Evolutionary conservation across 2,797 vertebrate species (phyloP).

Genomic region (Hippoglossus hippoglossus): DNA sequence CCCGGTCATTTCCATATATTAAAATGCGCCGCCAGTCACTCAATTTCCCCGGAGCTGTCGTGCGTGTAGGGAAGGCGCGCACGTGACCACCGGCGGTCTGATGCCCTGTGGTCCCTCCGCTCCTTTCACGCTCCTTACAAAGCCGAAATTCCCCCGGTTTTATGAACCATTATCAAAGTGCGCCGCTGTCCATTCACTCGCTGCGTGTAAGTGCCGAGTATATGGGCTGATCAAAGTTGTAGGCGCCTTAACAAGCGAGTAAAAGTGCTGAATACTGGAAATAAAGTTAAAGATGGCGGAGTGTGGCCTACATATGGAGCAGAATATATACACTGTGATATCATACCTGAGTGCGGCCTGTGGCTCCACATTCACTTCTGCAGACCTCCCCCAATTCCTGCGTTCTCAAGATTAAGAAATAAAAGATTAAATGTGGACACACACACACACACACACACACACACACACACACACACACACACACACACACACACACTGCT

Average conservation of each 20-base stretch:
- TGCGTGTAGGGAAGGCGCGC: slow-evolving; percentile 80
- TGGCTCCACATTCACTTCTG: neutral
- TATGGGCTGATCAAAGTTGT: slow-evolving; percentile 27
- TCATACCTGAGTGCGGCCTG: slow-evolving; percentile 30
- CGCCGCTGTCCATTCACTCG: slow-evolving; percentile 20
- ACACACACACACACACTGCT: slow-evolving; percentile 38
- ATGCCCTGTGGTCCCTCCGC: slow-evolving; percentile 34
- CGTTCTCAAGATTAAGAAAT: slow-evolving; percentile 5
- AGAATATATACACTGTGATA: neutral
- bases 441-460: neutral
- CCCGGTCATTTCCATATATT: slow-evolving; percentile 90
- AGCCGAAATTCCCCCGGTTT: slow-evolving; percentile 7
- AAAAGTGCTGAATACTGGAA: slow-evolving; percentile 60
- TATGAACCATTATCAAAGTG: slow-evolving; percentile 28
- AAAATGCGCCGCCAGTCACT: slow-evolving; percentile 89
- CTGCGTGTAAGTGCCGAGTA: neutral
- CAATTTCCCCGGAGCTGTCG: slow-evolving; percentile 87
- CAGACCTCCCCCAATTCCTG: neutral
- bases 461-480: slow-evolving; percentile 12
- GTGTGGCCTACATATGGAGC: slow-evolving; percentile 44
- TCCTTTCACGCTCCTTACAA: slow-evolving; percentile 34
- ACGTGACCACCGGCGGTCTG: slow-evolving; percentile 79
- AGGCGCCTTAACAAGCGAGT: slow-evolving; percentile 37
- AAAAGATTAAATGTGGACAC: neutral
- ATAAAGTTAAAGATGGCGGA: slow-evolving; percentile 45